Evolutionary conservation across 2,888 invertebrate genomes (phyloP), one percentile per base, ranked within the genome.

Genomic region (Drosophila gaucha): DNA sequence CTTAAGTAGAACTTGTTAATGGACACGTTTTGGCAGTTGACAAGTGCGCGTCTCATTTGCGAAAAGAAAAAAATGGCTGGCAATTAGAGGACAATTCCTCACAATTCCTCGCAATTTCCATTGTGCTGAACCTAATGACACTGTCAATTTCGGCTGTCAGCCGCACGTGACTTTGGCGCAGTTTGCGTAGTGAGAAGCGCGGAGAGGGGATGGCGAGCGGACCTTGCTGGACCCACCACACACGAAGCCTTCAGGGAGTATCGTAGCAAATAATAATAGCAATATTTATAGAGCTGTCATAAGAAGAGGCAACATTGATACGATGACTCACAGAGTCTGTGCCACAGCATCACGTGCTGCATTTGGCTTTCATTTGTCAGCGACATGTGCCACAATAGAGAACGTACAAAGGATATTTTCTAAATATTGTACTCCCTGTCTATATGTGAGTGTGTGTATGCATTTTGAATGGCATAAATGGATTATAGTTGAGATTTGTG

Each of bases 91-190:
- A 39, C 62, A 72, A 46, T 72, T 72, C 39, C 54, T 51, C 67
- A 12, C 62, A 72, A 35, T 38, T 44, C 9, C 30, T 20, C 20
- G 20, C 46, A 20, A 46, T 18, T 38, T 39, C 52, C n/a, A 24
- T 22, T 9, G 41, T 9, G n/a, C 72, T 39, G 10, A 43, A 52
- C 49, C 67, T 59, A 71, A 75, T 86, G 78, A 75, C 83, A 80
- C 78, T 75, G 71, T 80, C 83, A 78, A 69, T 80, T 69, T 62
- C 30, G 60, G 41, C 73, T 86, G 87, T 83, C 86, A 83, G 66
- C 35, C 79, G 87, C 86, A 86, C 87, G 86, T 86, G 86, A 86
- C 84, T 80, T 77, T 78, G 64, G 59, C 56, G 51, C 69, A 56
- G 52, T 68, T 68, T 57, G 35, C 67, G 55, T 1, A 6, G 16